Evolutionary conservation across 2,888 invertebrate genomes (phyloP).

Genomic region (Agrotis segetum): DNA sequence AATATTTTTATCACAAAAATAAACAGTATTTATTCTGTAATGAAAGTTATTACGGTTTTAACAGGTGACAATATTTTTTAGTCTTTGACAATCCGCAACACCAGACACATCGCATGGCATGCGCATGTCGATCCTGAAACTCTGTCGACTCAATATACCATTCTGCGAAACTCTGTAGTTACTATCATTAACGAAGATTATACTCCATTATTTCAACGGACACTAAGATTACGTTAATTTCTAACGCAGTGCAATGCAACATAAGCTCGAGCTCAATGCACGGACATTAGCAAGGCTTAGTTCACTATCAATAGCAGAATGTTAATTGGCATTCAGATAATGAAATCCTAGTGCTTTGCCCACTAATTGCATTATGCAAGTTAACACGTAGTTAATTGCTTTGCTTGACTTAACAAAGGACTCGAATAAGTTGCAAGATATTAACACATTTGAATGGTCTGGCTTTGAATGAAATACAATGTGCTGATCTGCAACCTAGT

Average conservation of each 20-base stretch:
- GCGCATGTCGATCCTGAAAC: no score
- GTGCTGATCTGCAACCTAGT: no score
- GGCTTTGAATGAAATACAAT: no score
- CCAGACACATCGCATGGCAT: no score
- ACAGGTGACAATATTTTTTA: no score
- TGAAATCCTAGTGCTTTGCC: slow-evolving; percentile 40
- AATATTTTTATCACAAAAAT: no score
- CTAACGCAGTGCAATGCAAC: slow-evolving; percentile 9
- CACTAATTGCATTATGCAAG: slow-evolving; percentile 33
- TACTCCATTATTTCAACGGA: background rate
- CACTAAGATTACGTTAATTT: slow-evolving; percentile 8
- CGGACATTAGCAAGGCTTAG: slow-evolving; percentile 44
- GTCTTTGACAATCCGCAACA: no score
- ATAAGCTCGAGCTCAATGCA: slow-evolving; percentile 33
- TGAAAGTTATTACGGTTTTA: no score
- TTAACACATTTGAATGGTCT: background rate
- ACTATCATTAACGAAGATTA: background rate
- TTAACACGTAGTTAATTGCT: slow-evolving; percentile 27
- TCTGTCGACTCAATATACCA: no score
- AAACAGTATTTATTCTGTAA: no score
- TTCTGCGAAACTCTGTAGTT: no score
- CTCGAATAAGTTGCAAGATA: background rate
- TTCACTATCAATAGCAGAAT: slow-evolving; percentile 41
- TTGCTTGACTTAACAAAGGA: slow-evolving; percentile 7
- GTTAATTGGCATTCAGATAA: slow-evolving; percentile 51